Base-by-base conservation (phyloP, 2,797 vertebrate species). In the Paratrypauchen microcephalus region DNA sequence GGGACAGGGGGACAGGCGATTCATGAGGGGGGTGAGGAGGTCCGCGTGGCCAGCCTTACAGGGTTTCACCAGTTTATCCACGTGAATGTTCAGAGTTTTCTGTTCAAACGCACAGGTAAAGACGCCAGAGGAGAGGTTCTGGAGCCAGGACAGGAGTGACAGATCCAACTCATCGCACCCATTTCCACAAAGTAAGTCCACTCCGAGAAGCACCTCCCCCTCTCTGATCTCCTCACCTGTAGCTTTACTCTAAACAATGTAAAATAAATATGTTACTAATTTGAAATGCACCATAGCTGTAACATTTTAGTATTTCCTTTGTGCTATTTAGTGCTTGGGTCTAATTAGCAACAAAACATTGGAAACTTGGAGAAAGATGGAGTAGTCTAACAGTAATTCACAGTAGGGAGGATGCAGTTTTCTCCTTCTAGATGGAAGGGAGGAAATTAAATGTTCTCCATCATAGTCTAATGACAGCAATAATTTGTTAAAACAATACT, bases 81-180 rank as follows among this genome's bases (percentile, higher is more conserved):
- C 94, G 9, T 99, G 98, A 88, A 99, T 98, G 90, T 96, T 97
- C 75, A 99, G 96, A 74, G 96, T 95, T 90, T 99, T 99, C 88
- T 99, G 97, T 80, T 99, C 97, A 71, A 99, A 99, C 84, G 98
- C 97, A 83, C 97, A 99, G 69, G 95, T 97, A 86, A 99, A 99
- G 70, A 97, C 95, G 1, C 89, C 94, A 75, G 95, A 93, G 55
- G 95, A 87, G 32, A 99, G 92, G 87, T 99, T 99, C 92, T 98
- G 97, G 88, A 99, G 94, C 97, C 98, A 99, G 0, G 97, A 99
- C 30, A 99, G 92, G 75, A 99, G 93, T 47, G 97, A 99, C 66
- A 99, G 92, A 89, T 99, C 98, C 89, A 99, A 91, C 80, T 99
- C 98, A 58, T 99, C 96, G 32, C 97, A 99, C 68, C 98, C 98